Percentiles rank a stretch among this genome's conserved stretches.
Conservation (phyloP, 2,797 vertebrate species). For the Cynodonichthys magdalenae region DNA sequence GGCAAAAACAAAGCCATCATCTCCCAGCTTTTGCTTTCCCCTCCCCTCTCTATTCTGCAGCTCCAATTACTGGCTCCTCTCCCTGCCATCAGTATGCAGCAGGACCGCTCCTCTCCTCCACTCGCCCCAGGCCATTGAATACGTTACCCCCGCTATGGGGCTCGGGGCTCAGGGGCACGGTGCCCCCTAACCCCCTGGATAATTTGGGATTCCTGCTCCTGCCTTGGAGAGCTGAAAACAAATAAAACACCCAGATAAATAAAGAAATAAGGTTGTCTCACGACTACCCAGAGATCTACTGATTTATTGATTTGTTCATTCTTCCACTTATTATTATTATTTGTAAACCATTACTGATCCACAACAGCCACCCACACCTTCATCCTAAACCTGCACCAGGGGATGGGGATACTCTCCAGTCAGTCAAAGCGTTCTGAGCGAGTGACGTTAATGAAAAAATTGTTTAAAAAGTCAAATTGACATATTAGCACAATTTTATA, state of each 20-base stretch:
- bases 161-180: constrained; percentile 83
- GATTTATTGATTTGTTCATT: constrained; percentile 85
- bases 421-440: constrained; percentile 30
- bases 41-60: constrained; percentile 75
- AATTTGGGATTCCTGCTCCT: constrained; percentile 90
- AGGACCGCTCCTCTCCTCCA: constrained; percentile 82
- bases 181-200: constrained; percentile 85
- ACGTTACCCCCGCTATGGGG: constrained; percentile 87
- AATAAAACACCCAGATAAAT: constrained; percentile 80
- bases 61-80: constrained; percentile 88
- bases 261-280: constrained; percentile 73
- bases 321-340: constrained; percentile 77
- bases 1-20: constrained; percentile 86
- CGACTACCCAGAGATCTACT: constrained; percentile 79
- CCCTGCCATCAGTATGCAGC: constrained; percentile 90
- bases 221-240: constrained; percentile 85
- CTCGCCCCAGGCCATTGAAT: constrained; percentile 95
- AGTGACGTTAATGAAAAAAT: constrained; percentile 1
- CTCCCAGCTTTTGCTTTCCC: constrained; percentile 81
- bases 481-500: neutral
- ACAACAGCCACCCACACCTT: constrained; percentile 60
- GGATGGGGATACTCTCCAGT: constrained; percentile 24
- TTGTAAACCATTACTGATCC: constrained; percentile 81
- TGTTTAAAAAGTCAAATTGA: constrained; percentile 25
- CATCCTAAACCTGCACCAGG: constrained; percentile 27